Evolutionary conservation across 2,113 vertebrate species (phyloP).

Genomic region (Microtus pennsylvanicus): DNA sequence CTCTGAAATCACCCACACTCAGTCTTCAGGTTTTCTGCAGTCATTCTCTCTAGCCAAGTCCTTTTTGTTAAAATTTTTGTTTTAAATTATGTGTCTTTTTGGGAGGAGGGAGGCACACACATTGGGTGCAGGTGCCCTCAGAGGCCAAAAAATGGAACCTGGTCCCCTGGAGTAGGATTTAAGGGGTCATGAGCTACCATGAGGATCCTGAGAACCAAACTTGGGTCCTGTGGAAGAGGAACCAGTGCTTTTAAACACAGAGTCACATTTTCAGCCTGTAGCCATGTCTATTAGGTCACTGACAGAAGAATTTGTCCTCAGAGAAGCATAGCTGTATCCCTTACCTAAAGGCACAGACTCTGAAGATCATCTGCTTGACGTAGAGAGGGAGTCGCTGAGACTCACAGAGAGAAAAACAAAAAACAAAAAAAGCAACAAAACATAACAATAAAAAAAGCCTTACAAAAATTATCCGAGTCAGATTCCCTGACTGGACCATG

Average conservation of each 20-base stretch:
- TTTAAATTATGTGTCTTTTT: background rate
- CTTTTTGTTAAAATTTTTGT: background rate
- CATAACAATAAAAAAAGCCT: background rate
- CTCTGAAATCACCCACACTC: background rate
- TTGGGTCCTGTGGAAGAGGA: background rate
- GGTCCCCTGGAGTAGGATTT: background rate
- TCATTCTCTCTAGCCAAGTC: background rate
- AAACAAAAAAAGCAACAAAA: background rate
- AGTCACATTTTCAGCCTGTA: background rate
- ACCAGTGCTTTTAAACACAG: background rate
- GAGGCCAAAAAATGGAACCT: no score
- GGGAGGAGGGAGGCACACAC: background rate
- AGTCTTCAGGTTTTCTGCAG: background rate
- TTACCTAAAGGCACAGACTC: background rate
- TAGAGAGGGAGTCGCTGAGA: background rate
- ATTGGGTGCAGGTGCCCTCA: background rate
- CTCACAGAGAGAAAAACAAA: background rate
- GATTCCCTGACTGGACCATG: background rate
- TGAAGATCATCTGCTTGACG: background rate
- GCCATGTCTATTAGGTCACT: background rate
- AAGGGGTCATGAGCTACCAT: background rate
- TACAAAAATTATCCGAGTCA: background rate
- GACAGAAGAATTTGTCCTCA: background rate
- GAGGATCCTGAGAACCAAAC: background rate
- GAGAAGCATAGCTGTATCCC: background rate